Evolutionary conservation across 2,888 invertebrate genomes (phyloP).

Genomic region (Netelia melanura): DNA sequence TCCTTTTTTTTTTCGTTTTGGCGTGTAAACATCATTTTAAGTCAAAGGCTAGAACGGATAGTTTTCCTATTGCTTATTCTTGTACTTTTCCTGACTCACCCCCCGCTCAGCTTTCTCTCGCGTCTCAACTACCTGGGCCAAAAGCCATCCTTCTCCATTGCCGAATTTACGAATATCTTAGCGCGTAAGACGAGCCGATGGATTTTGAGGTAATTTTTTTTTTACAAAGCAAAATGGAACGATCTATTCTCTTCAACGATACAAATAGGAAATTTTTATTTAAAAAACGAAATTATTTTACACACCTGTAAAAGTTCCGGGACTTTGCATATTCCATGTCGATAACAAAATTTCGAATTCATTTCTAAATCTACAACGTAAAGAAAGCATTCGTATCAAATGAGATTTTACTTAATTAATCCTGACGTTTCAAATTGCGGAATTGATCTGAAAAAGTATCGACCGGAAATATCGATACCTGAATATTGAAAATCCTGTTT

Average conservation of each 20-base stretch:
- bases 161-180: background rate
- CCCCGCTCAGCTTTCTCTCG: constrained; percentile 7
- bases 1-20: constrained; percentile 11
- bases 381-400: background rate
- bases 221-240: background rate
- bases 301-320: no score
- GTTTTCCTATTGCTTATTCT: constrained; percentile 9
- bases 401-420: background rate
- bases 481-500: constrained; percentile 9
- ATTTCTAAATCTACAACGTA: background rate
- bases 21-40: constrained; percentile 58
- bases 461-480: constrained; percentile 11
- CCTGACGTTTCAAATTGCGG: constrained; percentile 23
- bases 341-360: background rate
- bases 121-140: constrained; percentile 42
- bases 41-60: constrained; percentile 23
- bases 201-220: constrained; percentile 24
- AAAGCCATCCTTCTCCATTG: constrained; percentile 37
- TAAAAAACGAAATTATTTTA: background rate
- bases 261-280: background rate
- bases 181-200: constrained; percentile 10
- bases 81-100: constrained; percentile 15
- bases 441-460: constrained; percentile 20
- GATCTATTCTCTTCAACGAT: background rate
- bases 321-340: no score